phyloP scores from a whole-genome alignment of 2,888 invertebrate species.

The Hydropsyche betteni region DNA sequence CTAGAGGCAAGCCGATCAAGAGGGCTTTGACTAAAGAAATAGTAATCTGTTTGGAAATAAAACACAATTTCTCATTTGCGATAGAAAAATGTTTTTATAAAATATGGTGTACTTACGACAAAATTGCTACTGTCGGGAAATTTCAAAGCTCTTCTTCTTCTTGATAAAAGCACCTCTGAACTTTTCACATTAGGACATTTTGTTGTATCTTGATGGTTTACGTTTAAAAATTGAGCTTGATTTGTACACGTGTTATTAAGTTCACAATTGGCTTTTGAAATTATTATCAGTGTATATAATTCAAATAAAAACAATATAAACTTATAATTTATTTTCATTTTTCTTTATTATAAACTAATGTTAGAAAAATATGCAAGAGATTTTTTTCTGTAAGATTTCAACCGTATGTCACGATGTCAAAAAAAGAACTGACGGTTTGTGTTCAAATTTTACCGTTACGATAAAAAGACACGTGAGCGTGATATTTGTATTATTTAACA shows the following conservation, averaged over 20 bases:
- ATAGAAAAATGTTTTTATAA: slow-evolving; percentile 13
- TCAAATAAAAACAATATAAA: too few species aligned
- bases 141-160: slow-evolving; percentile 59
- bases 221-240: not conserved
- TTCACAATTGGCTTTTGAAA: not conserved
- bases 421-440: slow-evolving; percentile 3
- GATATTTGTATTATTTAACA: not conserved
- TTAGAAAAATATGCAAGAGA: not conserved
- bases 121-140: slow-evolving; percentile 59
- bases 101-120: slow-evolving; percentile 57
- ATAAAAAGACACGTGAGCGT: not conserved
- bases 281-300: not conserved
- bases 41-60: slow-evolving; percentile 62
- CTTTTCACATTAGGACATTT: slow-evolving; percentile 60
- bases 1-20: slow-evolving; percentile 65
- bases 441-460: not conserved
- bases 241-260: slow-evolving; percentile 1
- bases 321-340: not conserved
- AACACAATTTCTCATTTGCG: not conserved
- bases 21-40: slow-evolving; percentile 67
- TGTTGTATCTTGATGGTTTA: slow-evolving; percentile 22
- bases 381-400: not conserved
- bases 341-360: not conserved
- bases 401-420: slow-evolving; percentile 8
- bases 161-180: slow-evolving; percentile 54